Base-by-base conservation (phyloP, 2,113 vertebrate genomes). In the Hemicordylus capensis region DNA sequence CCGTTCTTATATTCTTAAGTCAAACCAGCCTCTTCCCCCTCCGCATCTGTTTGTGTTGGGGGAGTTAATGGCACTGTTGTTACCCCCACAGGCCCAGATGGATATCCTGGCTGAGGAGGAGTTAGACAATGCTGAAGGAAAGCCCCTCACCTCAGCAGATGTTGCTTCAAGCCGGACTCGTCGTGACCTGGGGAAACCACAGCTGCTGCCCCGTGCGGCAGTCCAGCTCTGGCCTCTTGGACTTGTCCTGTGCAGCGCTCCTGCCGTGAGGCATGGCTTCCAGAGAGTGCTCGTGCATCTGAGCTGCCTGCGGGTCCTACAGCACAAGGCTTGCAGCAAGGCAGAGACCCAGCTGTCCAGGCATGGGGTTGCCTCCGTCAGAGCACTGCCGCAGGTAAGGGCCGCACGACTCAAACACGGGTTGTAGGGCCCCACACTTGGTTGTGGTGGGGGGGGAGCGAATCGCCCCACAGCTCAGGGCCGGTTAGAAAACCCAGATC, bases 331-430 rank as follows among this genome's bases (percentile, higher is more conserved):
- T 51, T 81, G 92, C 77, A 95, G 90, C 89, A 93, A 92, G 6
- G 72, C 96, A 83, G 87, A 97, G 79, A 94, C 94, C 93, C 96
- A 95, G 79, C 96, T 92, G 94, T 96, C 90, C 87, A 92, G 94
- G 4, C 90, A 94, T 14, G 98, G 97, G 10, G 94, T 99, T 39
- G 94, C 97, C 0, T 99, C 99, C 67, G 95, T 99, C 86, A 94
- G 98, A 90, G 99, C 98, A 2, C 95, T 97, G 85, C 98, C 98
- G 1, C 97, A 97, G 97, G 98, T 99, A 92, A 93, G 69, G 3
- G 5, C 39, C 48, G 83, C 46, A 1, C 1, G 0, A 37, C 37
- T 42, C 14, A 51, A 75, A 34, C 39, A n/a, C 24, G 39, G 1
- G 7, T 8, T 1, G 31, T 28, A n/a, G 10, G 1, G 48, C 22